These are phyloP conservation scores for Bostrychus sinensis DNA, from an alignment of 2,113 vertebrate genomes.

Conservation along the genomic window DNA sequence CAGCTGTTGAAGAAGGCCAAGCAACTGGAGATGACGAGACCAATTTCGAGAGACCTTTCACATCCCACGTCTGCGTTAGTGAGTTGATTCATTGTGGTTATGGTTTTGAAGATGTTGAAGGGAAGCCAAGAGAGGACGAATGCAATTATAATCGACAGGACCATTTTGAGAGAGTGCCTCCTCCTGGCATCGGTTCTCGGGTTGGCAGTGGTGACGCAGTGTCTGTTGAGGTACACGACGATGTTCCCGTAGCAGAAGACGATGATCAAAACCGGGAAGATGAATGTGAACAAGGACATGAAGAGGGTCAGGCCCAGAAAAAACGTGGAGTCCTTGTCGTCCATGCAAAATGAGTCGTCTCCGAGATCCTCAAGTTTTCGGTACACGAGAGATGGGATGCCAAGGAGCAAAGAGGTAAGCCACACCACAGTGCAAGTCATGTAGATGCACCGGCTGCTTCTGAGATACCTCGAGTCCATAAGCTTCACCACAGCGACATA, in stretches of 20 bases:
- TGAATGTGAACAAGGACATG: slow-evolving; percentile 81
- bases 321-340: slow-evolving; percentile 55
- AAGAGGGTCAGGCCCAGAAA: slow-evolving; percentile 73
- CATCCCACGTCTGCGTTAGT: slow-evolving; percentile 36
- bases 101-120: slow-evolving; percentile 79
- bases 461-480: slow-evolving; percentile 73
- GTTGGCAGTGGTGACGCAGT: slow-evolving; percentile 57
- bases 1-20: slow-evolving; percentile 88
- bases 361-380: slow-evolving; percentile 36
- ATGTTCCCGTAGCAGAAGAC: slow-evolving; percentile 84
- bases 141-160: slow-evolving; percentile 80
- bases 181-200: slow-evolving; percentile 64
- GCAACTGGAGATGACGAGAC: slow-evolving; percentile 78
- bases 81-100: slow-evolving; percentile 61
- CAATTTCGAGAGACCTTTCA: slow-evolving; percentile 53
- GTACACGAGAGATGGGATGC: slow-evolving; percentile 76
- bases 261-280: slow-evolving; percentile 81
- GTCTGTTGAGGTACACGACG: slow-evolving; percentile 75
- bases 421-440: slow-evolving; percentile 77
- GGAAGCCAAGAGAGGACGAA: slow-evolving; percentile 90
- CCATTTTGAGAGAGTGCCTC: slow-evolving; percentile 83
- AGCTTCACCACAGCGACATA: slow-evolving; percentile 84
- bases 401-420: slow-evolving; percentile 78
- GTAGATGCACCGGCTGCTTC: slow-evolving; percentile 65
- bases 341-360: slow-evolving; percentile 52